phyloP scores from a whole-genome alignment of 2,888 invertebrate genomes.

The Cactoblastis cactorum region DNA sequence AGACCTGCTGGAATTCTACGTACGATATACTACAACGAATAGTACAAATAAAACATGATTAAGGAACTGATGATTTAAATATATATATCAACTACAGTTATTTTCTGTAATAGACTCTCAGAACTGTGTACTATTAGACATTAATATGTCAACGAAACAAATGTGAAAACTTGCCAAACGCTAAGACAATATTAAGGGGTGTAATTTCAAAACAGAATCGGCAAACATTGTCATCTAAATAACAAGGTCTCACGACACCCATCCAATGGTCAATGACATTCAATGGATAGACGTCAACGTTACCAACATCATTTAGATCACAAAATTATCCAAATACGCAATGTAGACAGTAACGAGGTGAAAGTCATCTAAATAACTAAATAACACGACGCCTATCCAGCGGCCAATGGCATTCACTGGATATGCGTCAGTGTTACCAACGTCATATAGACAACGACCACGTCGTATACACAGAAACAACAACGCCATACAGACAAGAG shows the following conservation, averaged over 20 bases:
- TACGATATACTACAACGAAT: too few species aligned
- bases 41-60: too few species aligned
- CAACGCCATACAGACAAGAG: too few species aligned
- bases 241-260: background rate
- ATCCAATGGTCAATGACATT: background rate
- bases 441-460: background rate
- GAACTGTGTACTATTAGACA: too few species aligned
- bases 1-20: too few species aligned
- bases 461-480: background rate
- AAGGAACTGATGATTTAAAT: too few species aligned
- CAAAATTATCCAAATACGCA: background rate
- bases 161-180: too few species aligned
- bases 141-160: too few species aligned
- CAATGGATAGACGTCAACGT: background rate
- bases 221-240: background rate
- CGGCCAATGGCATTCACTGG: conserved; percentile 3
- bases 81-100: too few species aligned
- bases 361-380: background rate
- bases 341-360: background rate
- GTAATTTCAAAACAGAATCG: too few species aligned
- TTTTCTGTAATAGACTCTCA: too few species aligned
- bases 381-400: background rate
- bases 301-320: background rate
- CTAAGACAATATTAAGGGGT: too few species aligned
- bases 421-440: background rate